Evolutionary conservation across 2,888 invertebrate genomes (phyloP).

Genomic region (Tachina grossa): DNA sequence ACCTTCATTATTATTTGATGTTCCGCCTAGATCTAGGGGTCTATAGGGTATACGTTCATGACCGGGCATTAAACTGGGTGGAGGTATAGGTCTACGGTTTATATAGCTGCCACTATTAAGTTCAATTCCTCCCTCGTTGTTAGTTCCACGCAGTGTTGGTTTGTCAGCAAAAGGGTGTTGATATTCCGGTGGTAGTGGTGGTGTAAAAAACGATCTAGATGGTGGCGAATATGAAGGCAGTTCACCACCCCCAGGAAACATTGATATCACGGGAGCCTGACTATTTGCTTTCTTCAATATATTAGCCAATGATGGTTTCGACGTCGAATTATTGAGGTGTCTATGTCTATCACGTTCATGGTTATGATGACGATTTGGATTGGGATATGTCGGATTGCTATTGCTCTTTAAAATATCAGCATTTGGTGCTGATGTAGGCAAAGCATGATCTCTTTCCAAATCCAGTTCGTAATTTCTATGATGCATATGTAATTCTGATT

Average conservation of each 20-base stretch:
- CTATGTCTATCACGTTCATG: slow-evolving; percentile 81
- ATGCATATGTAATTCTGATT: slow-evolving; percentile 80
- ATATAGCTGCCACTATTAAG: slow-evolving; percentile 83
- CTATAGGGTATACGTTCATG: slow-evolving; percentile 93
- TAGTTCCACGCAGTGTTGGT: slow-evolving; percentile 91
- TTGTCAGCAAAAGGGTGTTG: slow-evolving; percentile 94
- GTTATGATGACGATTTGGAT: slow-evolving; percentile 86
- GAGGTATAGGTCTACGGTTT: slow-evolving; percentile 91
- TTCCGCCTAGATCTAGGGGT: slow-evolving; percentile 83
- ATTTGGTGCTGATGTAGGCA: slow-evolving; percentile 90
- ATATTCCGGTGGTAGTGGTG: slow-evolving; percentile 92
- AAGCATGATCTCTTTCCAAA: slow-evolving; percentile 88
- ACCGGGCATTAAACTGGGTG: slow-evolving; percentile 91
- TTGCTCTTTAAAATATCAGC: slow-evolving; percentile 91
- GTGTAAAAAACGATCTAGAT: slow-evolving; percentile 90
- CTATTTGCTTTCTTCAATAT: slow-evolving; percentile 84
- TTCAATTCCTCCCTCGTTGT: slow-evolving; percentile 83
- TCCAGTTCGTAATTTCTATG: slow-evolving; percentile 86
- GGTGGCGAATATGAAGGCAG: slow-evolving; percentile 93
- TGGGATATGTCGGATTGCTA: slow-evolving; percentile 89
- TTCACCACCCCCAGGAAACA: slow-evolving; percentile 85
- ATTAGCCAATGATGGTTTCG: slow-evolving; percentile 83
- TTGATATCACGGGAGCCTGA: slow-evolving; percentile 85
- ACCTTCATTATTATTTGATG: slow-evolving; percentile 64
- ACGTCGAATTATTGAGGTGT: slow-evolving; percentile 81